Base-by-base conservation (phyloP, 1,140 invertebrate species). In the Papilio machaon region DNA sequence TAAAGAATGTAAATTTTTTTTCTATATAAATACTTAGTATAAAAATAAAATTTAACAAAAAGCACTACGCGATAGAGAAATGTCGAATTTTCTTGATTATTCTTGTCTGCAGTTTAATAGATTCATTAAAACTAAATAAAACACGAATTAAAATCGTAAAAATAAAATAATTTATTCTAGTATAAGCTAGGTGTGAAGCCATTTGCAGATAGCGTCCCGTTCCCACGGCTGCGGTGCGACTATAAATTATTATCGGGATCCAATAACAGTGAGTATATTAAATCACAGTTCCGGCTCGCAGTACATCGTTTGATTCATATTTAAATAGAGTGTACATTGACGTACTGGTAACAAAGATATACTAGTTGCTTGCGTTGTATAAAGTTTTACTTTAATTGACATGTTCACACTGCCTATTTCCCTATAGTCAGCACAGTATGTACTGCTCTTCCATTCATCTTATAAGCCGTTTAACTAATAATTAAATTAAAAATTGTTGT, bases 221-320 rank as follows among this genome's bases (percentile, higher is more conserved):
- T 93, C 92, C 88, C 92, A 93, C 92, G 91, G 88, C 73, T 77
- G 85, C 85, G 82, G 78, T 77, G 85, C 81, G 85, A 92, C 91
- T 91, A 93, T 70, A 70, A 70, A 70, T 70, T 70, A 93, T 92
- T 90, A 90, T 87, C 85, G 82, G 83, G 84, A 90, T 89, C 89
- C 91, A 91, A 93, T 93, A 93, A 88, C 89, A 87, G 76, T 88
- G 90, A 91, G 85, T 91, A 85, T 81, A 90, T 91, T 93, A 92
- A 91, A 92, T 92, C 89, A 90, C 75, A 86, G 87, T 88, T 89
- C 88, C 87, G 85, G 90, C 88, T 88, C 81, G 80, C 80, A 85
- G 83, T 86, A 87, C 87, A 73, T 79, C 84, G 80, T 81, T 86
- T 86, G 83, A 81, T 84, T 89, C 84, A 85, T 87, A 85, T 86